Evolutionary conservation across 35 echinoderm and acorn worm genomes (phyloP).

Genomic region (Apostichopus californicus): DNA sequence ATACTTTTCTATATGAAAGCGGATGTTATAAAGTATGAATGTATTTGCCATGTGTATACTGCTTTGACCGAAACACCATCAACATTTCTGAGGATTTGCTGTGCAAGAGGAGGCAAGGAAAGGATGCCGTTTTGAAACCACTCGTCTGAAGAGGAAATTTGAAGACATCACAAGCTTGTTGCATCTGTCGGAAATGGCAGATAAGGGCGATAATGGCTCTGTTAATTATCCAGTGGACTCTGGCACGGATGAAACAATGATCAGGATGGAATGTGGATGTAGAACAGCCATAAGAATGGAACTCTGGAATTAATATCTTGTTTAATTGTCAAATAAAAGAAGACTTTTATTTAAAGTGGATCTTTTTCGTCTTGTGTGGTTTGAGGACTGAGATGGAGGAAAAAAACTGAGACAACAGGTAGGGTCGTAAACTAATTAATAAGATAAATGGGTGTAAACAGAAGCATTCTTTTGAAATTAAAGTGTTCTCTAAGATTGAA

Average conservation of each 20-base stretch:
- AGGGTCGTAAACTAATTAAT: not conserved
- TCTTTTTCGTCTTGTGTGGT: not conserved
- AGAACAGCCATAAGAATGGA: not conserved
- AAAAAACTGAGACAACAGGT: not conserved
- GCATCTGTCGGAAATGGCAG: not conserved
- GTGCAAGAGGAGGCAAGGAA: not conserved
- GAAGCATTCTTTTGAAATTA: not conserved
- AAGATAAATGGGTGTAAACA: not conserved
- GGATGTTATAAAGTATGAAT: no score
- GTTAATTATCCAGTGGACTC: not conserved
- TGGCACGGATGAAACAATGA: not conserved
- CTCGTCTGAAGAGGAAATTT: not conserved
- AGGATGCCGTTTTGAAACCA: not conserved
- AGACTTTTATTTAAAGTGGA: slow-evolving; percentile 5
- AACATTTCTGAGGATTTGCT: not conserved
- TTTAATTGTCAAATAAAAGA: slow-evolving; percentile 6
- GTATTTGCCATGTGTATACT: not conserved
- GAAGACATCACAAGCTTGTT: not conserved
- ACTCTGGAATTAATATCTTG: not conserved
- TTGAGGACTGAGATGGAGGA: not conserved
- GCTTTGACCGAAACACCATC: not conserved
- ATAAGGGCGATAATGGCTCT: not conserved
- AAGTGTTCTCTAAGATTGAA: no score
- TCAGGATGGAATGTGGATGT: not conserved
- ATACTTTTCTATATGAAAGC: no score